Evolutionary conservation across 2,888 invertebrate genomes (phyloP).

Genomic region (Anorthoa munda): DNA sequence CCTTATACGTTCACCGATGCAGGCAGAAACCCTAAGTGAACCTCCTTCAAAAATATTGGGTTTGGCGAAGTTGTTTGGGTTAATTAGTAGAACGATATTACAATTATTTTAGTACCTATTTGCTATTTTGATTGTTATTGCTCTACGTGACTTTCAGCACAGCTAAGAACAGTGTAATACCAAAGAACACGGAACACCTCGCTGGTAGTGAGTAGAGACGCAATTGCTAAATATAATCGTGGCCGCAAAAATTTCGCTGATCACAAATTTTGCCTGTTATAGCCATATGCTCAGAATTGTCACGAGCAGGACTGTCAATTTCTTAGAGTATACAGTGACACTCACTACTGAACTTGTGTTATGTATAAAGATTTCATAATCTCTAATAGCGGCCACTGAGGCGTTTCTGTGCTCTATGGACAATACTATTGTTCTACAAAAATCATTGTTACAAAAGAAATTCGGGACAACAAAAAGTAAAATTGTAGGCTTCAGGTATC

Average conservation of each 20-base stretch:
- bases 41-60: neutral
- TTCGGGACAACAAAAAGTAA: neutral
- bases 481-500: neutral
- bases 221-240: neutral
- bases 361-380: neutral
- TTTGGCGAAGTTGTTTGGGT: constrained; percentile 22
- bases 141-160: constrained; percentile 22
- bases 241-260: neutral
- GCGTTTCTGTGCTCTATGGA: neutral
- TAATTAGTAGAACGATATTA: constrained; percentile 42
- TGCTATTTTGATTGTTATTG: constrained; percentile 35
- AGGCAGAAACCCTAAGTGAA: neutral
- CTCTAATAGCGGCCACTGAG: neutral
- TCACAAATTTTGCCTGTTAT: neutral
- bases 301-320: neutral
- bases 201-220: neutral
- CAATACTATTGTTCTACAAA: neutral
- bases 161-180: neutral
- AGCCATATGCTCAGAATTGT: neutral
- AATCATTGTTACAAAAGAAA: neutral
- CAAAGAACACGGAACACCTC: too few species aligned
- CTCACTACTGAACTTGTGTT: neutral
- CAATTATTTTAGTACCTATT: constrained; percentile 4
- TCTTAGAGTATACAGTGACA: neutral
- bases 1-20: constrained; percentile 11